phyloP scores from a whole-genome alignment of 2,888 invertebrate genomes.

The Clusia tigrina region DNA sequence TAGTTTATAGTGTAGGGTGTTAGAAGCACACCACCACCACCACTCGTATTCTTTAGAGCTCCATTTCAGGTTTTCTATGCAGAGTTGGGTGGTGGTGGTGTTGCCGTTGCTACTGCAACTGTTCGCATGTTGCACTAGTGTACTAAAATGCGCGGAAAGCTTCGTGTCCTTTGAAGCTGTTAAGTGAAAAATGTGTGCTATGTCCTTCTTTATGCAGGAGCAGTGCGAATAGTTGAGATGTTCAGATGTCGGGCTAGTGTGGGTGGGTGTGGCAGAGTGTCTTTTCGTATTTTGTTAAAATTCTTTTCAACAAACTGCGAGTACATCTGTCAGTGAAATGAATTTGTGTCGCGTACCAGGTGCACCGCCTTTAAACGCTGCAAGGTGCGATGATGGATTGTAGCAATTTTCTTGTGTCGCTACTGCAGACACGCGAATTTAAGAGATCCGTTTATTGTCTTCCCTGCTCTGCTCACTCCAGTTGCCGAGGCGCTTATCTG shows the following conservation, averaged over 20 bases:
- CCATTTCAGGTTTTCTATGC: background rate
- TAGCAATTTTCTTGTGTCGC: background rate
- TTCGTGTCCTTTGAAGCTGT: background rate
- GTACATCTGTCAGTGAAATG: slow-evolving; percentile 1
- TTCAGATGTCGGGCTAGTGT: no score
- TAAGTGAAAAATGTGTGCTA: background rate
- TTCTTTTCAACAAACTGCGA: background rate
- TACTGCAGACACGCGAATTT: no score
- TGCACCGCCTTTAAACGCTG: background rate
- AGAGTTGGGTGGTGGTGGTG: background rate
- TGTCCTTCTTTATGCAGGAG: background rate
- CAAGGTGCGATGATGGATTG: no score
- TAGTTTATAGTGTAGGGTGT: no score
- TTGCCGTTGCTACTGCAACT: background rate
- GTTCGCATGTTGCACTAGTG: background rate
- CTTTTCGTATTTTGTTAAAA: no score
- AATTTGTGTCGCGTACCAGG: slow-evolving; percentile 1
- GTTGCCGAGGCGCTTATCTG: background rate
- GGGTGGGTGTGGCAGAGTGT: background rate
- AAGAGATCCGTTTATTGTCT: background rate
- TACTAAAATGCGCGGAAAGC: background rate
- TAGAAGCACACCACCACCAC: no score
- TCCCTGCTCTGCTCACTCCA: background rate
- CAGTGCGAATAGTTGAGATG: no score
- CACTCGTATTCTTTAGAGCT: background rate